A percentile compares a stretch with the other conserved stretches of the same genome.
These are phyloP conservation scores for Porphyrio hochstetteri DNA, from an alignment of 2,113 vertebrate species.

Conservation along the genomic window DNA sequence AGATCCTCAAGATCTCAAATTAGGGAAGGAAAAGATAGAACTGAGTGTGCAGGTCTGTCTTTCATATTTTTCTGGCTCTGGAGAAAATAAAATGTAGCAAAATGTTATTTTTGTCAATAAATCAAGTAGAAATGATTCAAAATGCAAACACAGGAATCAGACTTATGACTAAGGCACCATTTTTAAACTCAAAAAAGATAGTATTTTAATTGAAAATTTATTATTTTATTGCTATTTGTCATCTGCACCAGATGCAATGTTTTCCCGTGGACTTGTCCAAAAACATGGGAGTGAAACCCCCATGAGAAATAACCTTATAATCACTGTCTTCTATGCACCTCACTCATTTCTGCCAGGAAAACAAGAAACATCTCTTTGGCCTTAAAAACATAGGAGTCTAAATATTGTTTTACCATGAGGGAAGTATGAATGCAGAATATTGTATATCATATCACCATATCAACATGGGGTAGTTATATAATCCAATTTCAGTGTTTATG, in stretches of 20 bases:
- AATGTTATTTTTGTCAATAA: constrained; percentile 39
- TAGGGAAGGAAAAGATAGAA: neutral
- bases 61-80: neutral
- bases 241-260: neutral
- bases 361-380: neutral
- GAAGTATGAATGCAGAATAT: neutral
- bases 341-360: neutral
- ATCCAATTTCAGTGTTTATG: neutral
- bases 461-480: neutral
- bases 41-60: neutral
- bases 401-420: neutral
- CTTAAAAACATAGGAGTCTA: neutral
- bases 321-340: neutral
- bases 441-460: neutral
- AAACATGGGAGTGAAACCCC: neutral
- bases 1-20: neutral
- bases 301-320: neutral
- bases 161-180: constrained; percentile 24
- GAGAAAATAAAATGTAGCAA: constrained; percentile 11
- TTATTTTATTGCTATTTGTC: neutral
- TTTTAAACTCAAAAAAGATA: constrained; percentile 28
- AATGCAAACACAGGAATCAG: constrained; percentile 10
- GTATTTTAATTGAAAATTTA: neutral
- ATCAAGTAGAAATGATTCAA: constrained; percentile 42
- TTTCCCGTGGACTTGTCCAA: neutral